Evolutionary conservation across 2,888 invertebrate species (phyloP).

Genomic region (Morinoia aosen): DNA sequence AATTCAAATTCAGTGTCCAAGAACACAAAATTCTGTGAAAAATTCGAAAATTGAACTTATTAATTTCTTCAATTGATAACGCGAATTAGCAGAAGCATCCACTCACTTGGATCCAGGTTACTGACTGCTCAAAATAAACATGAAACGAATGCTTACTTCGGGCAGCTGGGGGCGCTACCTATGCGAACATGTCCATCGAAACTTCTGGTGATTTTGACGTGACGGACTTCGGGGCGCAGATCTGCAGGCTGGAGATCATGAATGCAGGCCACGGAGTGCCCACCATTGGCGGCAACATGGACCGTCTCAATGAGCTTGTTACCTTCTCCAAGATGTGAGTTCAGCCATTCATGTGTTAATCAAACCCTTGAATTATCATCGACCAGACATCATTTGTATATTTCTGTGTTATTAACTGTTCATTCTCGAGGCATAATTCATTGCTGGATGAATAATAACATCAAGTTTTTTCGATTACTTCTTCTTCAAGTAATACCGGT

Average conservation of each 20-base stretch:
- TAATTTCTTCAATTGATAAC: background rate
- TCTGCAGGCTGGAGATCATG: slow-evolving; percentile 57
- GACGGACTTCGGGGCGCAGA: slow-evolving; percentile 57
- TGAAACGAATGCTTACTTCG: background rate
- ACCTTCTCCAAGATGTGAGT: slow-evolving; percentile 56
- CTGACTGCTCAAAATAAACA: background rate
- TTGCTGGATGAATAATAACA: background rate
- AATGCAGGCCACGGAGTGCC: slow-evolving; percentile 56
- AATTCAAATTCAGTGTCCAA: too few relatives aligned
- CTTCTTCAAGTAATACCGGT: background rate
- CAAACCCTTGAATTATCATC: background rate
- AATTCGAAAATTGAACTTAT: too few relatives aligned
- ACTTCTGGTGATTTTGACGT: slow-evolving; percentile 56
- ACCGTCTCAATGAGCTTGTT: slow-evolving; percentile 40
- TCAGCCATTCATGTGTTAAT: background rate
- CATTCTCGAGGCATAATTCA: background rate
- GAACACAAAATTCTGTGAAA: too few relatives aligned
- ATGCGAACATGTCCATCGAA: slow-evolving; percentile 54
- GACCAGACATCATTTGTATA: background rate
- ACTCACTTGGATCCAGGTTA: background rate
- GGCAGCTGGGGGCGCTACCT: slow-evolving; percentile 57
- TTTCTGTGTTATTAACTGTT: background rate
- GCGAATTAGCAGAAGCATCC: background rate
- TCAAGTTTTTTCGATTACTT: background rate
- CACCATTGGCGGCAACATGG: slow-evolving; percentile 54